A percentile compares a stretch with the other conserved stretches of the same genome.
Evolutionary conservation across 2,113 vertebrate species (phyloP).

Genomic region (Notothenia rossii): DNA sequence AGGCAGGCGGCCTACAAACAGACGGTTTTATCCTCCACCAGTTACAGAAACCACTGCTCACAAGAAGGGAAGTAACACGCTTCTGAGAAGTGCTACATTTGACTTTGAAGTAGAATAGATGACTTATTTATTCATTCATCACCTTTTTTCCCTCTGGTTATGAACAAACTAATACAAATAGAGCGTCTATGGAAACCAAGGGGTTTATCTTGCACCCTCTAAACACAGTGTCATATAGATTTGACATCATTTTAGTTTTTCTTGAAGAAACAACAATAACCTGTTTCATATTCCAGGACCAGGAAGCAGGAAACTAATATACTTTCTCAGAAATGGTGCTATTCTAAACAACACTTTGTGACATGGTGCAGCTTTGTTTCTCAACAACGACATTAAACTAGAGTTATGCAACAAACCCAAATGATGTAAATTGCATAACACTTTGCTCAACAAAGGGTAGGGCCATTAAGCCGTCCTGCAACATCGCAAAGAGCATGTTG

Average conservation of each 20-base stretch:
- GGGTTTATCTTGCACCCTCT: not conserved
- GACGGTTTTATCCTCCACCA: constrained; percentile 33
- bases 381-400: not conserved
- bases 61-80: constrained; percentile 37
- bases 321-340: constrained; percentile 10
- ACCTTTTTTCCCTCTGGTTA: constrained; percentile 18
- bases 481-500: constrained; percentile 21
- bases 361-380: not conserved
- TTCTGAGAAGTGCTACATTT: constrained; percentile 45
- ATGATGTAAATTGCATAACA: not conserved
- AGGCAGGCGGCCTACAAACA: constrained; percentile 45
- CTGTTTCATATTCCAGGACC: constrained; percentile 1
- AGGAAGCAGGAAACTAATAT: constrained; percentile 23
- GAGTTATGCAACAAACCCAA: not conserved
- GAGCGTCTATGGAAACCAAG: not conserved
- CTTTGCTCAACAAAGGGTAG: not conserved
- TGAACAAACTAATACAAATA: constrained; percentile 15
- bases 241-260: not conserved
- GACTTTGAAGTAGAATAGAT: constrained; percentile 54
- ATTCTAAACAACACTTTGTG: not conserved
- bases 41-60: constrained; percentile 51
- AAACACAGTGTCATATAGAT: not conserved
- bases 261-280: constrained; percentile 7
- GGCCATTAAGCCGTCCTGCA: not conserved
- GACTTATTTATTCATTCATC: constrained; percentile 20